Evolutionary conservation across 2,888 invertebrate genomes (phyloP), one percentile per base, ranked within the genome.

Genomic region (Netelia fuscicornis): DNA sequence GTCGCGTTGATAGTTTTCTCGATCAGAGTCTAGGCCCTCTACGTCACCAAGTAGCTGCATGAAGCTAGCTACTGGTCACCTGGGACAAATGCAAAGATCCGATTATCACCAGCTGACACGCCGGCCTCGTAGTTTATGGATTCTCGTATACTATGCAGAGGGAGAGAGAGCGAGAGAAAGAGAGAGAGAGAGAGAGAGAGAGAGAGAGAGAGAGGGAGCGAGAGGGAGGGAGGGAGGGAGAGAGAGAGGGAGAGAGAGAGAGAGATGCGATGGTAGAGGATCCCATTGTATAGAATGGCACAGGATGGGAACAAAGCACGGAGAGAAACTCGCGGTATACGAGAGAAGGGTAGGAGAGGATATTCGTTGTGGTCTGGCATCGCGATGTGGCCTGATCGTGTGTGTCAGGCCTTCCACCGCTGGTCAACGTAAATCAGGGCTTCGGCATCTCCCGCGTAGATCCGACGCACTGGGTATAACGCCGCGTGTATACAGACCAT

Each of bases 361-460:
- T 52, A 70, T 78, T 78, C 78, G 78, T 78, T 78, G 77, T 58
- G 78, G 70, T 70, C 68, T 20, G 30, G 70, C 58, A 60, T 78
- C 67, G 54, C 70, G 78, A 78, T 62, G 78, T 48, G 60, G 78
- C 78, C 58, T 70, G 78, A 70, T 77, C 67, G 67, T 65, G 77
- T 67, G 67, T 67, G 77, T 77, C 65, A 58, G 67, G 42, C 37
- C 42, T 65, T 67, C 52, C 56, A 67, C 77, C 78, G 68, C 68
- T 78, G 52, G 68, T 62, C 70, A 62, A 72, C 72, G 80, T 80
- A 80, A 80, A 80, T 80, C 72, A 80, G 72, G n/a, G 65, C 64
- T 54, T 72, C 64, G 72, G 79, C 79, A 42, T 65, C 71, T 71
- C 72, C 54, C 52, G 72, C 56, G 20, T 68, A 70, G 68, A 79